Evolutionary conservation across 2,888 invertebrate species (phyloP), one percentile per base, ranked within the genome.

Genomic region (Hymenopus coronatus): DNA sequence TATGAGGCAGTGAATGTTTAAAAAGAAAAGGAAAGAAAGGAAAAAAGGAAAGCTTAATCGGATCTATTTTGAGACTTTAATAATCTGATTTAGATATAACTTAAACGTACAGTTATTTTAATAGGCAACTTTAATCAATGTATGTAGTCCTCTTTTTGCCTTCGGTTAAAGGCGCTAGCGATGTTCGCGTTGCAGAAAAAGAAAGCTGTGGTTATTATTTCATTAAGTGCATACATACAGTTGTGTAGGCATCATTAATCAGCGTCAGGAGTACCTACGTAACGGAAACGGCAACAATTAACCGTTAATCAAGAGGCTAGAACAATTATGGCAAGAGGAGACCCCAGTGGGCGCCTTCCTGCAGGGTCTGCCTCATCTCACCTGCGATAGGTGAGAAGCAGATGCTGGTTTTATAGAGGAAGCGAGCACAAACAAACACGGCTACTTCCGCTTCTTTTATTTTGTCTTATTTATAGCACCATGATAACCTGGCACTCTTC

Each of bases 351-450:
- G 54, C 54, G 54, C 54, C 54, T 25, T 70, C 54, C 54, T 70
- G 54, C 54, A 70, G 54, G 25, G 54, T 25, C 54, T 70, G 54
- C 20, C 54, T 20, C 54, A 70, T 70, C 54, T 70, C 54, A 70
- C 54, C 54, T 70, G 54, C 54, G 28, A 86, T 20, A 86, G 81
- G 81, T 70, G 81, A 15, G 81, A 86, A 30, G 81, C 28, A 40
- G 81, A 30, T 9, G 86, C 30, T 82, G 87, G 30, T 28, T 87
- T 87, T 87, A 87, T 82, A 87, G 87, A 82, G 87, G 87, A 87
- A 87, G 27, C 87, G 54, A 70, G 54, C 25, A 25, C 4, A 70
- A 70, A 70, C 54, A 70, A 70, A 70, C 54, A 70, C 20, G 25
- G 14, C 54, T 70, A 70, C 54, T 70, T 70, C 54, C 54, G 54